These are phyloP conservation scores for Steinernema hermaphroditum DNA, from an alignment of 2,888 invertebrate genomes.

Conservation along the genomic window DNA sequence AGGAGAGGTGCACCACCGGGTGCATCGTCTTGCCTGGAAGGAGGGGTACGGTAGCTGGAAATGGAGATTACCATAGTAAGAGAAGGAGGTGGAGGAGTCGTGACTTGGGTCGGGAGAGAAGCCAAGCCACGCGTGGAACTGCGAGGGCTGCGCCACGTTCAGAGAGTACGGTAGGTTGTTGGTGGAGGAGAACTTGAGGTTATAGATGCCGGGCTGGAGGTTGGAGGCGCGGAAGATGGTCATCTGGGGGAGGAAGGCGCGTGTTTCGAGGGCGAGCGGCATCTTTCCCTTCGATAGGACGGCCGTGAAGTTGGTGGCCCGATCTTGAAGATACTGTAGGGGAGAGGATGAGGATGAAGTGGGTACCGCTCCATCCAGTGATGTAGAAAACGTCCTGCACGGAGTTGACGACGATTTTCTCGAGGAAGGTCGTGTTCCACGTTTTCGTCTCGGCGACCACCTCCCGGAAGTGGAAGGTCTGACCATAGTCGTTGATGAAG, in stretches of 20 bases:
- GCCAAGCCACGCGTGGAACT: constrained; percentile 25
- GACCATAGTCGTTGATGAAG: constrained; percentile 9
- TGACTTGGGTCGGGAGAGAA: constrained; percentile 11
- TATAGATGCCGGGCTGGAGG: constrained; percentile 3
- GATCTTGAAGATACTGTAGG: not conserved
- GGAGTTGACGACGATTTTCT: not conserved
- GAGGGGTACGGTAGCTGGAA: not conserved
- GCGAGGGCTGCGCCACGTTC: constrained; percentile 29
- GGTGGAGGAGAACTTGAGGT: not conserved
- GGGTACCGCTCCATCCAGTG: constrained; percentile 9
- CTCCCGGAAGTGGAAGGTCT: constrained; percentile 4
- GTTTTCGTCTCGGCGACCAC: constrained; percentile 15
- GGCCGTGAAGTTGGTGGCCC: not conserved
- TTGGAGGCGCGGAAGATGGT: constrained; percentile 1
- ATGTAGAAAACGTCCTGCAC: not conserved
- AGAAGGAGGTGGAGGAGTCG: not conserved
- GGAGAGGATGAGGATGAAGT: not conserved
- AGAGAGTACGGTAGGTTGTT: not conserved
- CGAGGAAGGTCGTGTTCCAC: not conserved
- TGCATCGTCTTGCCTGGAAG: constrained; percentile 14
- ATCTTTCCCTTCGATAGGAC: not conserved
- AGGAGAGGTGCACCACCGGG: constrained; percentile 34
- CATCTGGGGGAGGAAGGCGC: constrained; percentile 1
- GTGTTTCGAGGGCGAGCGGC: not conserved
- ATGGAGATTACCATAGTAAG: not conserved